Evolutionary conservation across 2,113 vertebrate genomes (phyloP), one percentile per base, ranked within the genome.

Genomic region (Plecotus auritus): DNA sequence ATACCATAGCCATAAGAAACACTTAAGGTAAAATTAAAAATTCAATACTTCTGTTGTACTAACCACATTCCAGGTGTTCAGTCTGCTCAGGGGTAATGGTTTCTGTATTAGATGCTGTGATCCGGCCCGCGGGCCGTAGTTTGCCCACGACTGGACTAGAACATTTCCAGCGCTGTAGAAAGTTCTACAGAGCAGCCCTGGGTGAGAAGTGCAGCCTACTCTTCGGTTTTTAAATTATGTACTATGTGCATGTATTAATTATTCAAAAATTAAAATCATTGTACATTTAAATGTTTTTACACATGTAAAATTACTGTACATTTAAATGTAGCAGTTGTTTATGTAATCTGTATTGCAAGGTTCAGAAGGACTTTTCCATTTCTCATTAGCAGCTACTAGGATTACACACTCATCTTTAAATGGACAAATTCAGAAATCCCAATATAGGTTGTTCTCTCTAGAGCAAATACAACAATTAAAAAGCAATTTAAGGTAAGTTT

Each of bases 401-500:
- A 77, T 54, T 30, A 13, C 16, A 56, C 37, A 56, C 5, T 74
- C 88, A 59, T 5, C 12, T n/a, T 73, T 77, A 23, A 32, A 37
- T 13, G 11, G 54, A 40, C 94, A 77, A 42, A 47, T 61, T 54
- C 74, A 88, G 73, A 82, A 81, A 72, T 40, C 35, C 18, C 4
- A 30, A 10, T 49, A 18, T 3, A 86, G 54, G 5, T 7, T 30
- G 0, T 9, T 83, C 23, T 64, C 83, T 66, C 42, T 32, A 64
- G n/a, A 95, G 40, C 40, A 66, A 67, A 85, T 9, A 30, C 9
- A 51, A 88, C 26, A 84, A 85, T 83, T 82, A 67, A 80, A 85
- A 82, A 93, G 84, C 81, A 82, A 93, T 26, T 28, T 67, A 76
- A 94, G 81, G 35, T 51, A 72, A 20, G 22, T 51, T 82, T 92